Evolutionary conservation across 2,888 invertebrate genomes (phyloP).

Genomic region (Drosophila quinaria): DNA sequence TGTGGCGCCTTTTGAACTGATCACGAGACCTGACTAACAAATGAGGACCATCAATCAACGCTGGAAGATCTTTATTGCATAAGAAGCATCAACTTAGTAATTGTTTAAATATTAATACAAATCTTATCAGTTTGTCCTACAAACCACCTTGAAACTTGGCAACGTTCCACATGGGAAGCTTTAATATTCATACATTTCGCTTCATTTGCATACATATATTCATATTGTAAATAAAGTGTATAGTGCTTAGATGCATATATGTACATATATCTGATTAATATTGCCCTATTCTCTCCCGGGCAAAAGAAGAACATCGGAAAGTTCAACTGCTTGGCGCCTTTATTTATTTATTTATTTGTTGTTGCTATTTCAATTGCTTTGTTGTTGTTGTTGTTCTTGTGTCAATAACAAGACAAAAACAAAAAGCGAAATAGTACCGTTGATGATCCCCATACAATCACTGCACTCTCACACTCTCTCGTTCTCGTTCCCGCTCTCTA

Average conservation of each 20-base stretch:
- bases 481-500: not conserved
- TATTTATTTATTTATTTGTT: conserved; percentile 40
- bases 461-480: not conserved
- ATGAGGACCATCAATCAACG: conserved; percentile 18
- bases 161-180: conserved; percentile 11
- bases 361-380: conserved; percentile 23
- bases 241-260: conserved; percentile 2
- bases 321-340: conserved; percentile 31
- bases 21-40: conserved; percentile 37
- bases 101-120: conserved; percentile 8
- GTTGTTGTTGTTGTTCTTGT: conserved; percentile 24
- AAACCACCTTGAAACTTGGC: conserved; percentile 47
- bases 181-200: conserved; percentile 28
- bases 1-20: not conserved
- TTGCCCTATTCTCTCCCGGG: not conserved
- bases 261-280: conserved; percentile 1
- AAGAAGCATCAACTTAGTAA: not conserved
- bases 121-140: conserved; percentile 35
- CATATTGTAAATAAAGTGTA: conserved; percentile 2
- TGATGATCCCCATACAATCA: conserved; percentile 1
- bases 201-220: conserved; percentile 24
- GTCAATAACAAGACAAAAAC: conserved; percentile 13
- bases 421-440: conserved; percentile 13
- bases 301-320: not conserved
- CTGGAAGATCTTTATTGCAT: conserved; percentile 16